Evolutionary conservation across 2,888 invertebrate species (phyloP).

Genomic region (Orchestes rusci): DNA sequence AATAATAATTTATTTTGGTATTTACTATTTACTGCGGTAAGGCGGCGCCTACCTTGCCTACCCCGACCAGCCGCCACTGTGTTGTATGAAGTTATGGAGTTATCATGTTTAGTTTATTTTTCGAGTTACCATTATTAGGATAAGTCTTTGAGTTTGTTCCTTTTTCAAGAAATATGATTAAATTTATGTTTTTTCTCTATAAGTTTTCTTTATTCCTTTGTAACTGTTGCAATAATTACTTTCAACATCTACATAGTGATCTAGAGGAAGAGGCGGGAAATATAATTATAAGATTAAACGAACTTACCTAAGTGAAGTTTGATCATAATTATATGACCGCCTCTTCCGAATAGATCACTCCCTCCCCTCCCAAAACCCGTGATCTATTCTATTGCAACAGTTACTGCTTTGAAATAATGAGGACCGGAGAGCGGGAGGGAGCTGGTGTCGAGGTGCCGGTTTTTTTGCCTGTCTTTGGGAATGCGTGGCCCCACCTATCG

Average conservation of each 20-base stretch:
- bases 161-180: too few relatives aligned
- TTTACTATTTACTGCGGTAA: too few relatives aligned
- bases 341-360: constrained; percentile 1
- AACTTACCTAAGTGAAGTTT: constrained; percentile 1
- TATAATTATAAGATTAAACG: neutral
- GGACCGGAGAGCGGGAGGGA: neutral
- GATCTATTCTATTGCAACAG: neutral
- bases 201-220: neutral
- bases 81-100: too few relatives aligned
- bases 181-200: too few relatives aligned
- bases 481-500: neutral
- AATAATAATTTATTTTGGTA: too few relatives aligned
- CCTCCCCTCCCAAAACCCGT: neutral
- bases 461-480: neutral
- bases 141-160: too few relatives aligned
- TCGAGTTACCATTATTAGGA: too few relatives aligned
- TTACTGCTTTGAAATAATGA: neutral
- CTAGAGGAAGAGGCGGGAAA: constrained; percentile 1
- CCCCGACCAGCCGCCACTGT: too few relatives aligned
- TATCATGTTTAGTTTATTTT: too few relatives aligned
- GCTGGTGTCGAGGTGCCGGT: neutral
- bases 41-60: too few relatives aligned
- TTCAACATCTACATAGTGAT: constrained; percentile 1
- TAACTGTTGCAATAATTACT: neutral
- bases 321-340: constrained; percentile 1